Evolutionary conservation across 2,797 vertebrate genomes (phyloP).

Genomic region (Brachyalestes nurse): DNA sequence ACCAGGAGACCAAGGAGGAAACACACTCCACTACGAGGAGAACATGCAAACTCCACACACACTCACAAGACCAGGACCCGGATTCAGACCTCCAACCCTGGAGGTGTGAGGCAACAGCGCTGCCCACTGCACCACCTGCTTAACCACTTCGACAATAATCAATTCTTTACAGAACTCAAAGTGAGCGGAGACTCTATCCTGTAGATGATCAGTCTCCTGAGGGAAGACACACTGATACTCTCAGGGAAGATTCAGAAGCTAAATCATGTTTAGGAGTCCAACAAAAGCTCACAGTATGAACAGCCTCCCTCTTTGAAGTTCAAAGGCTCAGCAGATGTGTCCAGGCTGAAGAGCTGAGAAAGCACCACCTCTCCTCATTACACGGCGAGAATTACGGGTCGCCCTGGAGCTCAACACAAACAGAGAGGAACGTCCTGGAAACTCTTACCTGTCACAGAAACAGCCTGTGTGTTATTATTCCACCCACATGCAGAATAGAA

Average conservation of each 20-base stretch:
- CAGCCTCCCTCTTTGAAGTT: conserved; percentile 70
- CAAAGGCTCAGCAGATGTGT: conserved; percentile 78
- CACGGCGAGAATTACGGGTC: conserved; percentile 68
- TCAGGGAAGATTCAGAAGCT: neutral
- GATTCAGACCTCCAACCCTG: no score
- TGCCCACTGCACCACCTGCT: neutral
- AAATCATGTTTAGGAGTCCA: neutral
- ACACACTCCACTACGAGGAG: no score
- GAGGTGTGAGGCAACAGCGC: no score
- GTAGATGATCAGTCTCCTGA: neutral
- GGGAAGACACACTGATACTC: neutral
- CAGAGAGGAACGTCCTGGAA: conserved; percentile 60
- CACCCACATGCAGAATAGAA: neutral
- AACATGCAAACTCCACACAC: no score
- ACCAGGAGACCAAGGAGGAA: no score
- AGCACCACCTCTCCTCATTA: conserved; percentile 70
- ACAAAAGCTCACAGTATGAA: conserved; percentile 2
- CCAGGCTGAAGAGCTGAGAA: conserved; percentile 61
- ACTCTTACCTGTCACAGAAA: conserved; percentile 18
- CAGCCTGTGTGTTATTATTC: neutral
- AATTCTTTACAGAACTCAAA: neutral
- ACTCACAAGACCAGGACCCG: no score
- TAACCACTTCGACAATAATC: neutral
- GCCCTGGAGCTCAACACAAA: conserved; percentile 62
- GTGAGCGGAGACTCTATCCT: neutral